A percentile compares a stretch with the other conserved stretches of the same genome.
Conservation (phyloP, 2,888 invertebrate species). For the Cheilosia vulpina region DNA sequence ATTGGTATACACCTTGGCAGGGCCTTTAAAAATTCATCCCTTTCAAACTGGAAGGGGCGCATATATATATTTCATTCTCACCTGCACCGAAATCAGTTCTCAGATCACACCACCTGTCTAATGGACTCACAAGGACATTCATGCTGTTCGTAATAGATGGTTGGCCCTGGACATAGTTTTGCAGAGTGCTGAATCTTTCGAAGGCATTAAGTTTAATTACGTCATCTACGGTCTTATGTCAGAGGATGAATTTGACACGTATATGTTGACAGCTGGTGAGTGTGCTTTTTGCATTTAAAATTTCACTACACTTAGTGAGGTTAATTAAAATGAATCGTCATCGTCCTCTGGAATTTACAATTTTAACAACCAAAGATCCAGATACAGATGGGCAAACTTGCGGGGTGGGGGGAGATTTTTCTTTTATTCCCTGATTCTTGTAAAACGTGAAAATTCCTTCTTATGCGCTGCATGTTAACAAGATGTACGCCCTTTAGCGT, state of each 20-base stretch:
- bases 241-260: slow-evolving; percentile 30
- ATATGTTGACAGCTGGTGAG: not conserved
- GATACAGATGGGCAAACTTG: not conserved
- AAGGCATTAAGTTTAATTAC: slow-evolving; percentile 53
- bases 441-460: slow-evolving; percentile 23
- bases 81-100: slow-evolving; percentile 57
- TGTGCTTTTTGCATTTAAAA: slow-evolving; percentile 17
- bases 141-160: slow-evolving; percentile 8
- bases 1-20: slow-evolving; percentile 17
- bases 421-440: slow-evolving; percentile 1
- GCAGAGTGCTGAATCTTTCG: slow-evolving; percentile 19
- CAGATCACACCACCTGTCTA: slow-evolving; percentile 66
- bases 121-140: slow-evolving; percentile 63
- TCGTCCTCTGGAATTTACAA: slow-evolving; percentile 2
- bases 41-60: slow-evolving; percentile 29
- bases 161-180: slow-evolving; percentile 17
- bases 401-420: not conserved
- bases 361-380: not conserved
- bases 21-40: slow-evolving; percentile 46
- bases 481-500: slow-evolving; percentile 30
- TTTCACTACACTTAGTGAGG: slow-evolving; percentile 20
- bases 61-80: slow-evolving; percentile 44
- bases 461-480: slow-evolving; percentile 52
- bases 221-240: slow-evolving; percentile 27
- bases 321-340: slow-evolving; percentile 51